Evolutionary conservation across 2,113 vertebrate genomes (phyloP), one percentile per base, ranked within the genome.

Genomic region (Condylura cristata): DNA sequence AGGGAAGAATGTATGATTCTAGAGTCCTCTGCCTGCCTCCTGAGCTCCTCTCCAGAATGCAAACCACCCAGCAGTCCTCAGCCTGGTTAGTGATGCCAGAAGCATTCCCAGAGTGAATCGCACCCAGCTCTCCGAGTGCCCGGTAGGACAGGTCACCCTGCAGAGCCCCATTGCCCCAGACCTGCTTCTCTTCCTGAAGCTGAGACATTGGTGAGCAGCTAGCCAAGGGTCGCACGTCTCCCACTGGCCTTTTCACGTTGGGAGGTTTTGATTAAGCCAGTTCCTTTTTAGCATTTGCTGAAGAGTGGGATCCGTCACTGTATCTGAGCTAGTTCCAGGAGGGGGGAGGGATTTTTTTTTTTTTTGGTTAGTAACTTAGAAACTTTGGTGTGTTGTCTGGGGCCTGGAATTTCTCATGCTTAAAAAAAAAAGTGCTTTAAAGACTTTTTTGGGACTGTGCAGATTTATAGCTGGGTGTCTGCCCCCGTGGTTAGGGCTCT

Each of bases 331-430:
- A 28, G 41, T 89, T 93, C 87, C 93, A 11, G 58, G 75, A 75
- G 81, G 92, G 89, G 58, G 75, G 71, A 76, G 92, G 89, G 91
- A 93, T 94, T 89, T 96, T 96, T 96, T 81, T 51, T 94, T 89
- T 96, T 96, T 85, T 94, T 90, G 96, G 95, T 95, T 78, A 83
- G 75, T 87, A 74, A 96, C 74, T 82, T 34, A 2, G 53, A 78
- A 3, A 28, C 48, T 93, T 92, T 20, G 71, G 48, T 24, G 6
- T 70, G 13, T 90, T 51, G 37, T 94, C 74, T 46, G 28, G 86
- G 37, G 53, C 89, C 93, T 97, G 90, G 93, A 58, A 88, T 94
- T 96, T 84, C 68, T 97, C 96, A 96, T 91, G 74, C 44, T 92
- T 53, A 32, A 37, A 2, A 3, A 56, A 53, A 60, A 65, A 81